Evolutionary conservation across 2,797 vertebrate species (phyloP), one percentile per base, ranked within the genome.

Genomic region (Halcyon leucocephala): DNA sequence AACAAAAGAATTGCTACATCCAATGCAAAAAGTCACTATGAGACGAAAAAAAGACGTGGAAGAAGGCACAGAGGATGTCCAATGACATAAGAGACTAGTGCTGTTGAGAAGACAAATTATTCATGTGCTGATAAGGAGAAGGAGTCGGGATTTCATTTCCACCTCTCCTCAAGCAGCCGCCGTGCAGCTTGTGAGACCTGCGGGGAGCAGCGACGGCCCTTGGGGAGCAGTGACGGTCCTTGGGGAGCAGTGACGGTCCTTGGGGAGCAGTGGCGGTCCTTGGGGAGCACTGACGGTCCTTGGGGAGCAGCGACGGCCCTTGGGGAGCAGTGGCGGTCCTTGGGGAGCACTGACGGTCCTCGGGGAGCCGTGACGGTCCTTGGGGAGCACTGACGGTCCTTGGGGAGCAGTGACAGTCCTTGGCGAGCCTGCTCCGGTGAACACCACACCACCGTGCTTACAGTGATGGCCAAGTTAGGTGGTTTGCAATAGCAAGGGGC

Each of bases 401-500:
- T 39, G 55, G 29, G 35, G 39, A 64, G 62, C 65, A 61, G 31
- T 1, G 0, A 29, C 3, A 0, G 55, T 33, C 21, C 12, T 12
- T 11, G 46, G 28, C 13, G 42, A 83, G 52, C 86, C 72, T 44
- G n/a, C 72, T 49, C 20, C 8, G 0, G 29, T 44, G 29, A 85
- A 22, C 17, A 80, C 58, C 54, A 58, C 5, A 2, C 33, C 64
- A 13, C 55, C 57, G 84, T 61, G 24, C 67, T 70, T 65, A 42
- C 46, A 41, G 33, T 31, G 49, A 16, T 42, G 8, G 52, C 46
- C 77, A 19, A 28, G 19, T 69, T 79, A 25, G 0, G 6, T 73
- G 96, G 78, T 54, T 80, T 90, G 89, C 90, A 73, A 17, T 64
- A 82, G 78, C 57, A 54, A 81, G 81, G 74, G 52, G 66, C 61